Conservation (phyloP, 2,797 vertebrate genomes). For the Luscinia luscinia region DNA sequence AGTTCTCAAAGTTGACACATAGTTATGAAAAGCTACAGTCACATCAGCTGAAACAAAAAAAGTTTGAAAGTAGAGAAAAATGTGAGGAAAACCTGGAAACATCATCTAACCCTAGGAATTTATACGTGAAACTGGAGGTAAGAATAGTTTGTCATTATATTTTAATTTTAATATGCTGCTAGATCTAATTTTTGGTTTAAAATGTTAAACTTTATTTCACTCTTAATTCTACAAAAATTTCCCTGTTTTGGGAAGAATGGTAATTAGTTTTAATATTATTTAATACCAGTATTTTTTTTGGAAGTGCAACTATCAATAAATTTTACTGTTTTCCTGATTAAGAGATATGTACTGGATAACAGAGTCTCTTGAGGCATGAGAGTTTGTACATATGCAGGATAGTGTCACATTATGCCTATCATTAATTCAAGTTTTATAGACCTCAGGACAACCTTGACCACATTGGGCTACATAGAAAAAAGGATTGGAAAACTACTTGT, state of each 20-base stretch:
- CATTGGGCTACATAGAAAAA: background rate
- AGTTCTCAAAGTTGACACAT: conserved; percentile 78
- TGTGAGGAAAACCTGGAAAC: conserved; percentile 30
- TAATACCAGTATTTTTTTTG: background rate
- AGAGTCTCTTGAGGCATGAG: background rate
- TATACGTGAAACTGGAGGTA: conserved; percentile 78
- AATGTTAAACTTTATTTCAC: background rate
- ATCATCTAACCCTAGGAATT: conserved; percentile 46
- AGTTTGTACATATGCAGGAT: background rate
- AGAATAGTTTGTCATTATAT: conserved; percentile 1
- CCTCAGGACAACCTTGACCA: background rate
- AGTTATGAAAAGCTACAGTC: conserved; percentile 79
- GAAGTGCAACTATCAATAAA: background rate
- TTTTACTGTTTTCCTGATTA: background rate
- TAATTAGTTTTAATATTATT: background rate
- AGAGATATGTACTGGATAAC: background rate
- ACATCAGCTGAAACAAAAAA: conserved; percentile 69
- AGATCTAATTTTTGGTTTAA: background rate
- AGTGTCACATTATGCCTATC: background rate
- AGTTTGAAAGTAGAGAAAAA: background rate
- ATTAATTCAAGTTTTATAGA: background rate
- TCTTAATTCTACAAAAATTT: background rate
- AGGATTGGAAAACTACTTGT: background rate
- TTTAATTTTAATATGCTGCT: background rate
- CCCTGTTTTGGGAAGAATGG: background rate